phyloP scores from a whole-genome alignment of 1,140 invertebrate species.

The Solenopsis fugax region DNA sequence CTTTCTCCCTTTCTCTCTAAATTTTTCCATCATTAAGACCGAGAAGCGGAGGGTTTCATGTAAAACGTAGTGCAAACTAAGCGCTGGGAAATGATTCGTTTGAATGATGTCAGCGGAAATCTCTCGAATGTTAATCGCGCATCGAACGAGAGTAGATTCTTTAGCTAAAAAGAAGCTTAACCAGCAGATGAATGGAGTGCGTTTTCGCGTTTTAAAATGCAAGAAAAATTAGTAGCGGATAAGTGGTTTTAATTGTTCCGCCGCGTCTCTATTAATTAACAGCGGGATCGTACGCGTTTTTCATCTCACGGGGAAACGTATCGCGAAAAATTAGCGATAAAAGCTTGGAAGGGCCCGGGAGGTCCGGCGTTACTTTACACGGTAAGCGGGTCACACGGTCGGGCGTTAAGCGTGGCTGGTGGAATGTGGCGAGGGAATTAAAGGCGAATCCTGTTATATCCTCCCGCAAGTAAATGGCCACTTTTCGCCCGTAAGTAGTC shows the following conservation, averaged over 20 bases:
- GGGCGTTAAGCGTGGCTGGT: slow-evolving; percentile 56
- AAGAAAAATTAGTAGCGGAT: background rate
- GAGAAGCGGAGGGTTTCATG: background rate
- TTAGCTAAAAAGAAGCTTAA: background rate
- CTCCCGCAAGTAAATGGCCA: slow-evolving; percentile 67
- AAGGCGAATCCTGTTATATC: slow-evolving; percentile 65
- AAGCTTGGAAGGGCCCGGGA: slow-evolving; percentile 25
- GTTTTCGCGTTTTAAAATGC: background rate
- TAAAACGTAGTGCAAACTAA: background rate
- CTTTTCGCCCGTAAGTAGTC: slow-evolving; percentile 64
- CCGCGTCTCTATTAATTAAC: slow-evolving; percentile 38
- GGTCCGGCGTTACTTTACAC: slow-evolving; percentile 17
- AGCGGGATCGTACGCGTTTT: background rate
- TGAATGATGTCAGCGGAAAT: slow-evolving; percentile 22
- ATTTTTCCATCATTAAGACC: slow-evolving; percentile 23
- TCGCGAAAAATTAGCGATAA: slow-evolving; percentile 58
- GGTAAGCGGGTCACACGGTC: slow-evolving; percentile 60
- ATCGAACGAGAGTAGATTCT: background rate
- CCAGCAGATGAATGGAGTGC: background rate
- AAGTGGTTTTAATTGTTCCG: slow-evolving; percentile 16
- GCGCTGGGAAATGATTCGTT: slow-evolving; percentile 4
- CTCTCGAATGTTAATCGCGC: background rate
- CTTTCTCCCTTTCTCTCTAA: background rate
- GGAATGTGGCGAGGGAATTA: slow-evolving; percentile 66
- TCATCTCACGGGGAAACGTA: slow-evolving; percentile 1